Conservation (phyloP, 1,140 invertebrate species). For the Brevipalpus yothersi region DNA sequence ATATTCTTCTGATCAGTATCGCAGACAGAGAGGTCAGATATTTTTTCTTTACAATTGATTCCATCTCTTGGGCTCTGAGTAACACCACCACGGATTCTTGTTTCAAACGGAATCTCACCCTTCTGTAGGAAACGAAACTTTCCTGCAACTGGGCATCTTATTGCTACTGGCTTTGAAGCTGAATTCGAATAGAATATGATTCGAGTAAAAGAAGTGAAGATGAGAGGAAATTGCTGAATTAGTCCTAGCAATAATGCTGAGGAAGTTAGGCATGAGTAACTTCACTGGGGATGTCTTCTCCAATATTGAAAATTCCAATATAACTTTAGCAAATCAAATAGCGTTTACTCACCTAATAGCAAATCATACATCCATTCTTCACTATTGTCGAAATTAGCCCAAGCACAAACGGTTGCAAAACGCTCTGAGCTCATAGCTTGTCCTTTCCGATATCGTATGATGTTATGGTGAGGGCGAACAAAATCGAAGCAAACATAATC, state of each 20-base stretch:
- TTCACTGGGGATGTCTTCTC: background rate
- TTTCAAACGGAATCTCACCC: slow-evolving; percentile 65
- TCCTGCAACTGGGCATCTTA: slow-evolving; percentile 81
- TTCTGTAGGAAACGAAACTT: slow-evolving; percentile 78
- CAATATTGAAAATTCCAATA: background rate
- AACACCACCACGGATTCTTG: slow-evolving; percentile 74
- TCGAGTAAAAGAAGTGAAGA: no score
- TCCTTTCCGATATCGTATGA: slow-evolving; percentile 75
- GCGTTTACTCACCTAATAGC: slow-evolving; percentile 31
- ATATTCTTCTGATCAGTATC: slow-evolving; percentile 80
- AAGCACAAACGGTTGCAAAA: slow-evolving; percentile 74
- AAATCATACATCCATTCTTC: slow-evolving; percentile 66
- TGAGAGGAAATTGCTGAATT: background rate
- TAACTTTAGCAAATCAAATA: slow-evolving; percentile 9
- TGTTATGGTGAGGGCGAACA: slow-evolving; percentile 76
- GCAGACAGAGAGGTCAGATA: slow-evolving; percentile 81
- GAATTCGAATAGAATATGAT: background rate
- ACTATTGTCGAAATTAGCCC: slow-evolving; percentile 65
- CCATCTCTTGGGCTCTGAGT: slow-evolving; percentile 73
- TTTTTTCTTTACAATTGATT: slow-evolving; percentile 72
- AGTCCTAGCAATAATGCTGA: background rate
- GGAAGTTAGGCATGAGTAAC: no score
- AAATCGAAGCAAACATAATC: slow-evolving; percentile 95
- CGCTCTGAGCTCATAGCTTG: slow-evolving; percentile 60
- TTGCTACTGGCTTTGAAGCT: slow-evolving; percentile 71